A percentile compares a stretch with the other conserved stretches of the same genome.
phyloP scores from a whole-genome alignment of 2,113 vertebrate species.

The Columba janthina region DNA sequence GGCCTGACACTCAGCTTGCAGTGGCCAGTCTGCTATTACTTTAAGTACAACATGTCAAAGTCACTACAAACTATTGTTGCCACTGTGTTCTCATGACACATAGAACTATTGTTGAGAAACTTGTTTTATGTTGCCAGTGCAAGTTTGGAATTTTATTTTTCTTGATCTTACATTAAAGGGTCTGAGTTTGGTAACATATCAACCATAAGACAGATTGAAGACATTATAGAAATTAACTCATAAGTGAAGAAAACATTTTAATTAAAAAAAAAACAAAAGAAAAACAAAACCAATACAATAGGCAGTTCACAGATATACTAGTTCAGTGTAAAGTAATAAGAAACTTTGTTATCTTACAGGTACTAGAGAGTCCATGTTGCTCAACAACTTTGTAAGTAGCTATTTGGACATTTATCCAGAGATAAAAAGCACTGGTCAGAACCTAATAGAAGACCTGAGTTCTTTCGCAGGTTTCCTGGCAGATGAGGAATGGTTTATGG shows the following conservation, averaged over 20 bases:
- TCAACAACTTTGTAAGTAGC: not conserved
- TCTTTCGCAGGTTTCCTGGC: not conserved
- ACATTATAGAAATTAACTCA: not conserved
- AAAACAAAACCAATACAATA: not conserved
- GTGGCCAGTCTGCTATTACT: not conserved
- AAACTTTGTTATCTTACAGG: constrained; percentile 1
- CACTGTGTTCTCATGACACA: not conserved
- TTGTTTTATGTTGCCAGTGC: constrained; percentile 39
- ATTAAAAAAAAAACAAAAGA: not conserved
- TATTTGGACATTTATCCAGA: not conserved
- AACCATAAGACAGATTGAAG: not conserved
- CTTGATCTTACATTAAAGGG: constrained; percentile 30
- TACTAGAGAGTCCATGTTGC: not conserved
- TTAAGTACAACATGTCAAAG: not conserved
- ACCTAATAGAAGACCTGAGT: not conserved
- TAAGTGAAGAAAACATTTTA: not conserved
- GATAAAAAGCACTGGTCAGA: not conserved
- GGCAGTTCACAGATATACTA: not conserved
- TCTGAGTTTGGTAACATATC: not conserved
- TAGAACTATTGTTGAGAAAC: not conserved
- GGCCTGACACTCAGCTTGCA: not conserved
- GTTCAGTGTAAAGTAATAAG: not conserved
- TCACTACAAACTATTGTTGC: not conserved
- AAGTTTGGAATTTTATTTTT: constrained; percentile 57
- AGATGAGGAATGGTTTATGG: not conserved